Conservation (phyloP, 2,113 vertebrate species). For the Podarcis muralis region DNA sequence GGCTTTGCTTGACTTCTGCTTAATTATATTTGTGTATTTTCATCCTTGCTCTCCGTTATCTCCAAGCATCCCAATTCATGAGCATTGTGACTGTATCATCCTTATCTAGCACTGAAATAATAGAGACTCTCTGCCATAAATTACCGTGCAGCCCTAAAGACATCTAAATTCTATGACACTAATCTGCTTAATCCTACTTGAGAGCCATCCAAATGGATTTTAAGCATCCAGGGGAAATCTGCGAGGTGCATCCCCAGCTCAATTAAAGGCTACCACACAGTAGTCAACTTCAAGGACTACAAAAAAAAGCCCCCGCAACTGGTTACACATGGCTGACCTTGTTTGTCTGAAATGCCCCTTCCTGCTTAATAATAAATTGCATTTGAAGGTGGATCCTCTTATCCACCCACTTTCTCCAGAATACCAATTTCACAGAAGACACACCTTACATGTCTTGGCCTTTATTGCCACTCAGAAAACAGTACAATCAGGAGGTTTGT, state of each 20-base stretch:
- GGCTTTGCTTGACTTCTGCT: neutral
- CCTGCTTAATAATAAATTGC: neutral
- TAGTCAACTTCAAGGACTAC: neutral
- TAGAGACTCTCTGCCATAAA: neutral
- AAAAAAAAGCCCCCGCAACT: neutral
- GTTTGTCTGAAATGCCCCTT: neutral
- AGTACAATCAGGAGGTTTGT: neutral
- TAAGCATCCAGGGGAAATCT: constrained; percentile 24
- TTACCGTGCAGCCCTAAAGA: constrained; percentile 37
- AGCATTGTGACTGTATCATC: neutral
- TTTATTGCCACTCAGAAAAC: neutral
- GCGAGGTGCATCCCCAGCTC: neutral
- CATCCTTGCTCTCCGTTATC: neutral
- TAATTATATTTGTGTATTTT: neutral
- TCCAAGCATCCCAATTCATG: constrained; percentile 12
- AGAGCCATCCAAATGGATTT: constrained; percentile 37
- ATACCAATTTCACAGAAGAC: neutral
- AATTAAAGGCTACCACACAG: constrained; percentile 11
- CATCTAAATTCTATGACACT: constrained; percentile 35
- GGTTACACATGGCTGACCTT: constrained; percentile 2
- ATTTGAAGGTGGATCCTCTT: neutral
- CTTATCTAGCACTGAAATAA: neutral
- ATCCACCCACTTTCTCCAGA: neutral
- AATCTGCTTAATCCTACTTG: constrained; percentile 38
- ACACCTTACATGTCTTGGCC: neutral